Evolutionary conservation across 2,113 vertebrate species (phyloP), one percentile per base, ranked within the genome.

Genomic region (Ochotona curzoniae): DNA sequence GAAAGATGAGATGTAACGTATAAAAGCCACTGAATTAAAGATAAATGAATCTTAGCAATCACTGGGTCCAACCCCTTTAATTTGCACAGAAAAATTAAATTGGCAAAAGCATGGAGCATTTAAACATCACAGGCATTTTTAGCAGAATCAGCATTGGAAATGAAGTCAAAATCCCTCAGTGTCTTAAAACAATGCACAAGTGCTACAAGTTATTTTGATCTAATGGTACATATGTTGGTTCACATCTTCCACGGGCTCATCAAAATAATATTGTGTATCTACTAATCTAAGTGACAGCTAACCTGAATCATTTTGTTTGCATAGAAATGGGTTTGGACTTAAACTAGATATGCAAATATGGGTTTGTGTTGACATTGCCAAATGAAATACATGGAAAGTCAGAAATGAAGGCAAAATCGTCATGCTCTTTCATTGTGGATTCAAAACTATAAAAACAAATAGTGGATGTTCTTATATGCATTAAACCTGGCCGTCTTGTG

Each of bases 21-120:
- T 5, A 26, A 78, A 94, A 89, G 38, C 30, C 73, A 66, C 2
- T 38, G 49, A 85, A 74, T 76, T 86, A 76, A 84, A 83, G 57
- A 73, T 35, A 91, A 91, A 75, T 51, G 44, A 75, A 60, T 23
- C 35, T 90, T 47, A 74, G 44, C 66, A 12, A 35, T 82, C 44
- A 30, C 1, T 70, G 51, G 7, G 20, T 61, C 30, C 23, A 90
- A 21, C n/a, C 21, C 44, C 44, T 44, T 73, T 66, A 60, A 88
- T 57, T 28, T 79, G 20, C 60, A 88, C 67, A 54, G 10, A 30
- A 91, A 63, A 12, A 82, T 93, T 92, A 82, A 90, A 90, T 61
- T 70, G 32, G 44, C 35, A 80, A 88, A 90, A 20, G 11, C 51
- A 20, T 2, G 61, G 35, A 4, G 8, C 2, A 18, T 51, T 93